These are phyloP conservation scores for Stigmatopora nigra DNA, from an alignment of 2,113 vertebrate genomes.

Conservation along the genomic window DNA sequence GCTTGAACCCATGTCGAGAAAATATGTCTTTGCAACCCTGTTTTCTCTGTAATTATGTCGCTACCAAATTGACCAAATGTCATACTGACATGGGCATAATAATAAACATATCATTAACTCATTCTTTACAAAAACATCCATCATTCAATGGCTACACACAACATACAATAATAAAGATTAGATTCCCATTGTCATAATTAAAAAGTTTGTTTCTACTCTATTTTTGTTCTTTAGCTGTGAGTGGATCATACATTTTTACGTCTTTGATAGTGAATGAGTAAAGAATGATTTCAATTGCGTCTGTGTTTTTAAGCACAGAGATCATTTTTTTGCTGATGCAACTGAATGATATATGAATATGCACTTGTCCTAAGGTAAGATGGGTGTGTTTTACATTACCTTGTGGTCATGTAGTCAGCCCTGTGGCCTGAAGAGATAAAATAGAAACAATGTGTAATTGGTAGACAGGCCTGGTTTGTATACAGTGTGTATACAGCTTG, in stretches of 20 bases:
- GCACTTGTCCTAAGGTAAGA: conserved; percentile 1
- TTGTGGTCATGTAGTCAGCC: conserved; percentile 96
- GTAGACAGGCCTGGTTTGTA: conserved; percentile 30
- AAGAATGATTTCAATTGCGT: background rate
- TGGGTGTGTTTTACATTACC: conserved; percentile 70
- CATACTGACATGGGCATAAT: background rate
- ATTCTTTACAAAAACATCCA: no score
- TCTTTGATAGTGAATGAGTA: no score
- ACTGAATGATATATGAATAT: conserved; percentile 2
- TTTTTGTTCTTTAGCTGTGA: no score
- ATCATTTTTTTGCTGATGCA: background rate
- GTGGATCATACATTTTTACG: no score
- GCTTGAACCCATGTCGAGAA: conserved; percentile 12
- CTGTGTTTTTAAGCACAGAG: no score
- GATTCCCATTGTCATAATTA: no score
- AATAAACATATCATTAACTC: background rate
- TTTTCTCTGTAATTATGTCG: conserved; percentile 27
- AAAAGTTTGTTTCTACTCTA: no score
- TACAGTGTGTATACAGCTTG: conserved; percentile 28
- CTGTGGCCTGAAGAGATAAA: conserved; percentile 79
- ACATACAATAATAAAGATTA: no score
- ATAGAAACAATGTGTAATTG: conserved; percentile 30
- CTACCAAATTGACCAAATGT: conserved; percentile 25
- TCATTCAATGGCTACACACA: no score
- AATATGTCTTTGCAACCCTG: conserved; percentile 12